phyloP scores from a whole-genome alignment of 2,797 vertebrate genomes.

The Sebastes iracundus region DNA sequence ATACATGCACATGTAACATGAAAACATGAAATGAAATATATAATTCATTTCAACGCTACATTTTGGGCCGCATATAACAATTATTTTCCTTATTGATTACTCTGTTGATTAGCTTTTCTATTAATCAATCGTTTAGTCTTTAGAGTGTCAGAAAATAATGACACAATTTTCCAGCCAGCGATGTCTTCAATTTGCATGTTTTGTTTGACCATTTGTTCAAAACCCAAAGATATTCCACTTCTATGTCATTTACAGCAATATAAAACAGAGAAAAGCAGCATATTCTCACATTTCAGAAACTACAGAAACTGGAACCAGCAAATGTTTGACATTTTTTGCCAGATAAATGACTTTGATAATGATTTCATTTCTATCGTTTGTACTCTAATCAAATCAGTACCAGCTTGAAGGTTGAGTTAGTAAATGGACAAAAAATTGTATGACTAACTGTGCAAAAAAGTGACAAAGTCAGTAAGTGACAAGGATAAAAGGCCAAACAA shows the following conservation, averaged over 20 bases:
- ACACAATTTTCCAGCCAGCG: neutral
- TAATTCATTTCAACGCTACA: neutral
- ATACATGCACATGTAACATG: neutral
- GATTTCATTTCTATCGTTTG: neutral
- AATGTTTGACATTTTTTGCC: neutral
- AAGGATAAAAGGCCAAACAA: constrained; percentile 11
- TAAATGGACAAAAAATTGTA: neutral
- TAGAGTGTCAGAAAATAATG: neutral
- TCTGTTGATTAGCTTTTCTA: neutral
- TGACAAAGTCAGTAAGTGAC: neutral
- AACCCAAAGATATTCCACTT: neutral
- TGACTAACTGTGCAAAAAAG: neutral
- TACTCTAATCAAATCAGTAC: neutral
- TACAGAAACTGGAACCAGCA: neutral
- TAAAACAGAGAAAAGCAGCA: neutral
- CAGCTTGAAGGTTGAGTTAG: neutral
- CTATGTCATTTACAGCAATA: neutral
- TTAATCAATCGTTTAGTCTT: neutral
- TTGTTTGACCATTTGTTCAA: neutral
- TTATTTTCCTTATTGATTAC: neutral
- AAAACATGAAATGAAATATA: neutral
- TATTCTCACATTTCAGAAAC: neutral
- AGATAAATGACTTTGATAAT: neutral
- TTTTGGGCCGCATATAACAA: neutral
- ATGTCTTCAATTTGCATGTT: neutral